Evolutionary conservation across 2,888 invertebrate species (phyloP), one percentile per base, ranked within the genome.

Genomic region (Phengaris alcon): DNA sequence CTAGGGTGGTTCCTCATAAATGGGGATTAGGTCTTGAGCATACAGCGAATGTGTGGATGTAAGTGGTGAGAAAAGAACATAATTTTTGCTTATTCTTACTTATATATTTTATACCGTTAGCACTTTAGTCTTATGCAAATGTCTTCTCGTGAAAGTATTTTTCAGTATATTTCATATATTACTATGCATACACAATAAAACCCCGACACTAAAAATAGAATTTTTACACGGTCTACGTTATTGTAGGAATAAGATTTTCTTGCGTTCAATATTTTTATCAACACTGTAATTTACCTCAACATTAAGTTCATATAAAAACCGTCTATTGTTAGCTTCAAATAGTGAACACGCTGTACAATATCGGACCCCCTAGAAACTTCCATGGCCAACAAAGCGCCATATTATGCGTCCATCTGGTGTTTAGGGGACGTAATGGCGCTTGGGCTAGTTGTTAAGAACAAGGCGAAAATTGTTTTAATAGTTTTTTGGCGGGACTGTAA

Each of bases 361-460:
- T 82, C 80, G 77, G 77, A 77, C 76, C 75, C 80, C 70, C 80
- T 87, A 87, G 81, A 88, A 89, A 90, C 85, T 89, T 83, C 86
- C 88, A 85, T 88, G 86, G 84, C 77, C 79, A 82, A 89, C 88
- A 88, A 86, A 84, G 84, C 84, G 83, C 72, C 83, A 82, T 82
- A 84, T 86, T 83, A 87, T 83, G 83, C 82, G 83, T 81, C 80
- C 82, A 81, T 81, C 82, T 84, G 82, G 80, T 81, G 87, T 86
- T 88, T 87, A 85, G 88, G 85, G 79, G 79, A 82, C 9, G 44
- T 52, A 35, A 54, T 52, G 54, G 15, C 22, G 72, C 52, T 52
- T 72, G 72, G 72, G 72, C 72, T 72, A 72, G 52, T 52, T 72
- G 72, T 52, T 72, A 54, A 72, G 72, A 72, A 52, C 48, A 72